These are phyloP conservation scores for Spodoptera exigua DNA, from an alignment of 2,888 invertebrate species.

Conservation along the genomic window DNA sequence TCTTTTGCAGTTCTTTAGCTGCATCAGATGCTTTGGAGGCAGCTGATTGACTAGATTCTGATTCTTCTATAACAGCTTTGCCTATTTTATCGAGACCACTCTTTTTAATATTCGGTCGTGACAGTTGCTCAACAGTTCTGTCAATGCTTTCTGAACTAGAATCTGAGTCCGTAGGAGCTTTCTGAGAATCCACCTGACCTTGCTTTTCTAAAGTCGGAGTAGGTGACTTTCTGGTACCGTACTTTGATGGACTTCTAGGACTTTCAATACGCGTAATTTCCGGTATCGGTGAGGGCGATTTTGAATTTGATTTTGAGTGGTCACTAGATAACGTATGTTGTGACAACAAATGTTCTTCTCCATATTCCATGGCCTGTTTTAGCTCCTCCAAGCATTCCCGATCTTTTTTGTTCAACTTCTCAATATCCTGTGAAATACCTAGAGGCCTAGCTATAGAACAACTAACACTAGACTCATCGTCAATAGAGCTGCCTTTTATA, in stretches of 20 bases:
- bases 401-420: constrained; percentile 91
- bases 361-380: constrained; percentile 89
- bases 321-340: constrained; percentile 84
- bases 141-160: constrained; percentile 89
- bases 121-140: constrained; percentile 84
- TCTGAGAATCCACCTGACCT: constrained; percentile 87
- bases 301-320: constrained; percentile 84
- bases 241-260: constrained; percentile 83
- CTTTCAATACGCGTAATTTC: constrained; percentile 84
- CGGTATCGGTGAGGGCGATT: constrained; percentile 79
- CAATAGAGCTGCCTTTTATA: constrained; percentile 91
- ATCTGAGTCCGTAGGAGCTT: constrained; percentile 90
- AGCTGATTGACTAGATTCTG: constrained; percentile 90
- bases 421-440: constrained; percentile 93
- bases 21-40: constrained; percentile 85
- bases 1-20: constrained; percentile 84
- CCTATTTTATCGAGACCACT: constrained; percentile 81
- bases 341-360: constrained; percentile 83
- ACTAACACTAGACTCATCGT: constrained; percentile 93
- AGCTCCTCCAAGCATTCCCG: constrained; percentile 89
- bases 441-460: constrained; percentile 94
- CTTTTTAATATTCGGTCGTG: constrained; percentile 85
- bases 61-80: constrained; percentile 87
- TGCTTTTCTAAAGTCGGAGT: constrained; percentile 91
- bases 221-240: constrained; percentile 81